Evolutionary conservation across 2,888 invertebrate genomes (phyloP), one percentile per base, ranked within the genome.

Genomic region (Coronaproctus castanopsis): DNA sequence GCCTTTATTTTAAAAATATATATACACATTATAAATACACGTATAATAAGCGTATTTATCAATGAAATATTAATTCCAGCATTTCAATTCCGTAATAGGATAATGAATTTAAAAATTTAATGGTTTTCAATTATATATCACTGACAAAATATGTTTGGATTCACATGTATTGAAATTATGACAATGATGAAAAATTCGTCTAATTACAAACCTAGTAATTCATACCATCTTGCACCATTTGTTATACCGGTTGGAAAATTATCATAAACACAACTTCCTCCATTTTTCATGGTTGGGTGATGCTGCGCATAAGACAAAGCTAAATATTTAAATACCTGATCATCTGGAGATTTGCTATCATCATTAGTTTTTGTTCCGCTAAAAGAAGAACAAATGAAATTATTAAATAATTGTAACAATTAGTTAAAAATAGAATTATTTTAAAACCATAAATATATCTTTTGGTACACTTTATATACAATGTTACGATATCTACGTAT

Each of bases 211-310:
- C 89, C 92, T 74, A 78, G 75, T 0, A 91, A 81, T 69, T 83
- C 83, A 71, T 91, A 95, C 95, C 95, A 95, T 65, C 78, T 76
- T 2, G 93, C 93, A 10, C 95, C 95, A 69, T 95, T 96, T 2
- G 89, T 91, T 64, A 92, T 80, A 24, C 93, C 93, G 36, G 80
- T 76, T 1, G 74, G 69, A 68, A 93, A 93, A 65, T 76, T 74
- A 64, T 90, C 89, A 0, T 77, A 76, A 23, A 77, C 78, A 69
- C 85, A 89, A 5, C 81, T 80, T 23, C 69, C 67, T 1, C 90
- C 90, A 8, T 72, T 72, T 61, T 76, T 76, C 93, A 95, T 92
- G 2, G 78, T 74, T 0, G 77, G 76, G 74, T 93, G 83, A 50
- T 78, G 77, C 48, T 80, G 76, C 2, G 92, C 81, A 72, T 89